Conservation (phyloP, 1,140 invertebrate genomes). For the Heliothis subflexa region DNA sequence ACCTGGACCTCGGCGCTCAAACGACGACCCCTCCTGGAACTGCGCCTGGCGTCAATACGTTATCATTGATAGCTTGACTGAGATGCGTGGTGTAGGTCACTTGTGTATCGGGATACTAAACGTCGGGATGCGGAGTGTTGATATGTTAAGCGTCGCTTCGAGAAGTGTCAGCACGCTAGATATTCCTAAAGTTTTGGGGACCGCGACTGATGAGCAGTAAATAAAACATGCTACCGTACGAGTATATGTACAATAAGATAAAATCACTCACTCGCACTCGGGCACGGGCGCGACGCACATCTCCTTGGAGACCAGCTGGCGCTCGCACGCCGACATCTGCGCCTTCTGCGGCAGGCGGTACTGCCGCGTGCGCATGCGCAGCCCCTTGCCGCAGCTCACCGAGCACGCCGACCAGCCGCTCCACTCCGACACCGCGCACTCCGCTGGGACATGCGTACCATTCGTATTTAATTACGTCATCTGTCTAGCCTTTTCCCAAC, state of each 20-base stretch:
- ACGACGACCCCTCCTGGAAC: too few species aligned
- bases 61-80: too few species aligned
- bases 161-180: too few species aligned
- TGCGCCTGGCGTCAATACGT: too few species aligned
- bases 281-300: conserved; percentile 92
- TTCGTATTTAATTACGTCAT: background rate
- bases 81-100: too few species aligned
- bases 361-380: conserved; percentile 92
- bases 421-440: conserved; percentile 92
- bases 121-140: too few species aligned
- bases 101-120: too few species aligned
- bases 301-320: conserved; percentile 94
- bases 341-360: conserved; percentile 93
- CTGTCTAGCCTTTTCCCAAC: too few species aligned
- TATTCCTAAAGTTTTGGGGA: too few species aligned
- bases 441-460: conserved; percentile 85
- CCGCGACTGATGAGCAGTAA: background rate
- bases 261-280: conserved; percentile 90
- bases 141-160: too few species aligned
- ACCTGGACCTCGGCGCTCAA: too few species aligned
- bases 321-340: conserved; percentile 91
- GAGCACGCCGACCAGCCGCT: conserved; percentile 93
- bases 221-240: background rate
- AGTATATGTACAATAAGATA: too few species aligned
- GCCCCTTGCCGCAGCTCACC: conserved; percentile 95